These are phyloP conservation scores for Eugnorisma glareosa DNA, from an alignment of 2,888 invertebrate genomes.

Conservation along the genomic window DNA sequence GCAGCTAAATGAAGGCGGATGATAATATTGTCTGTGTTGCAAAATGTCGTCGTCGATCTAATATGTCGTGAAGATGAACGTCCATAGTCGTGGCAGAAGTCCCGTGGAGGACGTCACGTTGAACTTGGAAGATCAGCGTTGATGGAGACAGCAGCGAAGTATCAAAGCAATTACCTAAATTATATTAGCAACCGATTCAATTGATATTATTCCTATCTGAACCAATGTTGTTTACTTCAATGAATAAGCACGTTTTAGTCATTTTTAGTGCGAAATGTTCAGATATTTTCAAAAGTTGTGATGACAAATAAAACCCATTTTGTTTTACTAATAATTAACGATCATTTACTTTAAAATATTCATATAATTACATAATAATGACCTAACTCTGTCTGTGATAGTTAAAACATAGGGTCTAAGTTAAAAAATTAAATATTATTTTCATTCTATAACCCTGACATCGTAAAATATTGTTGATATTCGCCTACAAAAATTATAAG, in stretches of 20 bases:
- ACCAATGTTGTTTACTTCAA: conserved; percentile 1
- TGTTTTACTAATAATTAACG: conserved; percentile 89
- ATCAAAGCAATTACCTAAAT: conserved; percentile 29
- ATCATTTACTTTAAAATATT: conserved; percentile 90
- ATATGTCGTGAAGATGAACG: conserved; percentile 9
- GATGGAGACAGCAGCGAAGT: conserved; percentile 35
- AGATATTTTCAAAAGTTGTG: conserved; percentile 18
- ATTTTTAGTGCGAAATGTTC: conserved; percentile 15
- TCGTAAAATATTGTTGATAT: conserved; percentile 86
- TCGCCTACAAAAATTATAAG: conserved; percentile 93
- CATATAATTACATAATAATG: conserved; percentile 88
- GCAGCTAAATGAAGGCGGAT: conserved; percentile 48
- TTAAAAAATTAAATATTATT: conserved; percentile 85
- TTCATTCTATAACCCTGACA: conserved; percentile 82
- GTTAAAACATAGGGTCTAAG: conserved; percentile 86
- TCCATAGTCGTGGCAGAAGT: background rate
- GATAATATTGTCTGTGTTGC: conserved; percentile 46
- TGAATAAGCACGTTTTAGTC: conserved; percentile 23
- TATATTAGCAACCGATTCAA: conserved; percentile 19
- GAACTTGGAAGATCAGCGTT: conserved; percentile 15
- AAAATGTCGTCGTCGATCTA: conserved; percentile 28
- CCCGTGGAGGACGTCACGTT: conserved; percentile 21
- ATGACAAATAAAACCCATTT: conserved; percentile 79
- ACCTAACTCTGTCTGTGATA: conserved; percentile 83
- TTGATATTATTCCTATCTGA: conserved; percentile 22